Evolutionary conservation across 2,113 vertebrate species (phyloP), one percentile per base, ranked within the genome.

Genomic region (Cyprinodon tularosa): DNA sequence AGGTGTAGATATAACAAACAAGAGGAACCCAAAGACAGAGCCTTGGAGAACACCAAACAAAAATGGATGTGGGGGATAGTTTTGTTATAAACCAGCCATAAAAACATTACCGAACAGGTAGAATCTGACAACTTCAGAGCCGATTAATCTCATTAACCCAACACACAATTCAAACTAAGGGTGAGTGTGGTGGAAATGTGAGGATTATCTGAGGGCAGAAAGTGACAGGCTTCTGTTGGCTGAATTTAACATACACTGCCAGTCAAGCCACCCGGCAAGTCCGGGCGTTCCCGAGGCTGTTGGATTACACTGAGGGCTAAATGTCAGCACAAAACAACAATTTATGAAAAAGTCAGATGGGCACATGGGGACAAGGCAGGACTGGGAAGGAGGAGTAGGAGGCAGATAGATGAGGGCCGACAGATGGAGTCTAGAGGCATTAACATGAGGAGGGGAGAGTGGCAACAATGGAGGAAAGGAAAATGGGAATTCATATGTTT

Each of bases 241-340:
- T 57, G 50, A 57, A 8, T 57, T 57, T 57, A 20, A 57, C 50
- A 57, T 20, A 20, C 17, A 57, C 20, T 57, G 50, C 50, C 50
- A 57, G 17, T 57, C 50, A 57, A 57, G 10, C 50, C 50, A 0
- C 13, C 50, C 15, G n/a, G 50, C 7, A 57, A 20, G 17, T n/a
- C 50, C 9, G 17, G 17, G 50, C 9, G 50, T 14, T 57, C 50
- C 50, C n/a, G 50, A 6, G 17, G 17, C 50, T 57, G 50, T 57
- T 57, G 50, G 17, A 57, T 57, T n/a, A n/a, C 50, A 57, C 50
- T n/a, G 17, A 57, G 17, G 50, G 17, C 50, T 57, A 57, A 57
- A 57, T 57, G 50, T 57, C 50, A 57, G 50, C 17, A 57, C 50
- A 57, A 57, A 57, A 57, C 50, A 57, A 57, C 50, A 57, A 57